These are phyloP conservation scores for Rallus crepitans DNA, from an alignment of 2,797 vertebrate genomes.

Conservation along the genomic window DNA sequence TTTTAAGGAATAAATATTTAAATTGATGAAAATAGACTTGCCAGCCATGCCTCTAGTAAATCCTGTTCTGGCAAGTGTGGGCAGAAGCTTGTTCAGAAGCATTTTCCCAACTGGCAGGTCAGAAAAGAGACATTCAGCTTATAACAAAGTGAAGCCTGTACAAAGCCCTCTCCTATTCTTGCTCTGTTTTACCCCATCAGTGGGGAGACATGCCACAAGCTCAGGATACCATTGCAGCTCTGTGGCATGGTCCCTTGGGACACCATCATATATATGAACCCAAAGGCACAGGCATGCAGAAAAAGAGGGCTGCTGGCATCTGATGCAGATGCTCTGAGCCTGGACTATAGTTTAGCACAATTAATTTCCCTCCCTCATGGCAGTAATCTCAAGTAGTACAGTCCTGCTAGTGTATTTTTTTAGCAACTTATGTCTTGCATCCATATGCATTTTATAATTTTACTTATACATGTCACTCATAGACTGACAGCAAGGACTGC, in stretches of 20 bases:
- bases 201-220: background rate
- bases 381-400: background rate
- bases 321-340: background rate
- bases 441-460: background rate
- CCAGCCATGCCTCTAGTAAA: background rate
- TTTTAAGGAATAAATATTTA: background rate
- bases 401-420: background rate
- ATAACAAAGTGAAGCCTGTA: background rate
- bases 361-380: background rate
- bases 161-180: background rate
- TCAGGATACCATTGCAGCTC: fast-evolving
- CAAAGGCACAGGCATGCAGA: background rate
- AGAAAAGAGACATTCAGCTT: background rate
- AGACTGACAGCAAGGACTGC: background rate
- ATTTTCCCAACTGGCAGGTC: background rate
- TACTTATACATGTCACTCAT: background rate
- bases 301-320: fast-evolving
- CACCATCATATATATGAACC: background rate
- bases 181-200: background rate
- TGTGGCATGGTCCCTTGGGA: background rate
- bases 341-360: background rate
- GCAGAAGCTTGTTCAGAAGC: background rate
- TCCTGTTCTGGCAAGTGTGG: background rate
- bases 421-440: background rate
- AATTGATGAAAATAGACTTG: background rate